Evolutionary conservation across 2,113 vertebrate genomes (phyloP).

Genomic region (Lasiurus borealis): DNA sequence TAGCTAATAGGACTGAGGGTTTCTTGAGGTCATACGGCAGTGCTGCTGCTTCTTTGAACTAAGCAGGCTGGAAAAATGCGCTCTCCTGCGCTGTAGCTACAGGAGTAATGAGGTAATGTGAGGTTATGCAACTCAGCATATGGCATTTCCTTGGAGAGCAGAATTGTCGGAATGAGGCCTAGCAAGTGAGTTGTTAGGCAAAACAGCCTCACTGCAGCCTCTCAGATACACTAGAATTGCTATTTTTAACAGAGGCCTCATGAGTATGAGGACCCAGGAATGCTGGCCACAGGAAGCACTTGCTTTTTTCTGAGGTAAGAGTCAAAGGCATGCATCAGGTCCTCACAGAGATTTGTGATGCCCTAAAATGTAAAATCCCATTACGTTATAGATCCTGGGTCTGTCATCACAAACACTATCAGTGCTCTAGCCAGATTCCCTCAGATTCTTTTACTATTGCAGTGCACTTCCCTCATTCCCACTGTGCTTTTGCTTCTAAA

Average conservation of each 20-base stretch:
- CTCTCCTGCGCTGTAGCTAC: not conserved
- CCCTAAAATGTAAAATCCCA: not conserved
- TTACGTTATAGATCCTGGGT: not conserved
- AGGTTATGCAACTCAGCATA: not conserved
- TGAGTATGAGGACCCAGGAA: not conserved
- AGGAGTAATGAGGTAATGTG: not conserved
- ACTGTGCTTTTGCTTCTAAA: not conserved
- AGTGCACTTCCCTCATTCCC: not conserved
- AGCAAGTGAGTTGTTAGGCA: not conserved
- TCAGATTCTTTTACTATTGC: not conserved
- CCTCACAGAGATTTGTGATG: not conserved
- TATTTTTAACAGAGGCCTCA: not conserved
- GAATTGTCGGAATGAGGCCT: not conserved
- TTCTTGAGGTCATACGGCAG: slow-evolving; percentile 18
- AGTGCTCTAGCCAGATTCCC: not conserved
- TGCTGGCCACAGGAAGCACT: not conserved
- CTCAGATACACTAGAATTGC: not conserved
- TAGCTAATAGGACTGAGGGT: slow-evolving; percentile 49
- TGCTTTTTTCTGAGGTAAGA: not conserved
- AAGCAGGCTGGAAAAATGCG: not conserved
- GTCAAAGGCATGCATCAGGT: not conserved
- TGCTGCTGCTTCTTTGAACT: not conserved
- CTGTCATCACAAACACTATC: not conserved
- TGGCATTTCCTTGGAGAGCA: not conserved
- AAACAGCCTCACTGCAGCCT: not conserved